A percentile compares a stretch with the other conserved stretches of the same genome.
phyloP scores from a whole-genome alignment of 2,888 invertebrate species.

The Junonia oenone region DNA sequence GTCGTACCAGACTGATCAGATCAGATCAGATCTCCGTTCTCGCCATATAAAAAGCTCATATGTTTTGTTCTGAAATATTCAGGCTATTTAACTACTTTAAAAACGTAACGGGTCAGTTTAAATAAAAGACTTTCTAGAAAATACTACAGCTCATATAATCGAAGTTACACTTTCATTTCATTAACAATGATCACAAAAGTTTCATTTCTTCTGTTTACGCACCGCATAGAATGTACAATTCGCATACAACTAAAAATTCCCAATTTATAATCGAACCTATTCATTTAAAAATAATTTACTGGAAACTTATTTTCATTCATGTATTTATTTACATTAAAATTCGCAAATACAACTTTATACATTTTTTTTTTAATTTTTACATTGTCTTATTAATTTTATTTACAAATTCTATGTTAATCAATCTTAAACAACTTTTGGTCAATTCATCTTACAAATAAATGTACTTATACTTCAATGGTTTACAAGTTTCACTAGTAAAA shows the following conservation, averaged over 20 bases:
- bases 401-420: conserved; percentile 40
- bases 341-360: conserved; percentile 74
- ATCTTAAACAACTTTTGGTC: conserved; percentile 75
- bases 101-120: conserved; percentile 4
- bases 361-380: conserved; percentile 42
- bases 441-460: conserved; percentile 67
- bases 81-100: too few relatives aligned
- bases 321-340: conserved; percentile 66
- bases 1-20: too few relatives aligned
- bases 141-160: conserved; percentile 79
- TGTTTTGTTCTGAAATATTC: too few relatives aligned
- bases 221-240: conserved; percentile 70
- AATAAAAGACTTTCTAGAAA: conserved; percentile 61
- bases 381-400: conserved; percentile 57
- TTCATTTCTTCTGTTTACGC: conserved; percentile 64
- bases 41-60: too few relatives aligned
- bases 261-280: conserved; percentile 54
- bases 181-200: conserved; percentile 77
- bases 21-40: too few relatives aligned
- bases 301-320: conserved; percentile 50
- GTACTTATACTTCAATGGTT: conserved; percentile 34
- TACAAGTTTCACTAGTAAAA: conserved; percentile 1
- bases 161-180: conserved; percentile 76
- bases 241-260: conserved; percentile 60
- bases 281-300: conserved; percentile 63